phyloP scores from a whole-genome alignment of 1,140 invertebrate genomes.

The Drosophila kohkoa region DNA sequence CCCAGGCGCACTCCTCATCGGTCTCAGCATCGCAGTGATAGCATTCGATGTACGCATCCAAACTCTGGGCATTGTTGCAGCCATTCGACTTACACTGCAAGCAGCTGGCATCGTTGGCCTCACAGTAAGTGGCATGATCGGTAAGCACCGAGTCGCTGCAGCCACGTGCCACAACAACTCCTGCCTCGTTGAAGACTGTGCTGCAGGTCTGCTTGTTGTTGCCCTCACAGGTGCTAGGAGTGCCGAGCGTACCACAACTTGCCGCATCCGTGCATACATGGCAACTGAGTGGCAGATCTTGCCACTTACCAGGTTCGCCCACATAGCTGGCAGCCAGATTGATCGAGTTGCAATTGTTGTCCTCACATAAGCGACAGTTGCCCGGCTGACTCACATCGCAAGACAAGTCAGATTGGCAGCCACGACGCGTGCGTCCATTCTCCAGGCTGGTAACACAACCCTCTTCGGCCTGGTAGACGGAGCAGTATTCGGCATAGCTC shows the following conservation, averaged over 20 bases:
- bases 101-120: slow-evolving; percentile 55
- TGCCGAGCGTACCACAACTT: slow-evolving; percentile 36
- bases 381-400: slow-evolving; percentile 56
- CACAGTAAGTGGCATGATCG: slow-evolving; percentile 58
- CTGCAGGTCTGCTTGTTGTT: slow-evolving; percentile 74
- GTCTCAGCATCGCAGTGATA: slow-evolving; percentile 70
- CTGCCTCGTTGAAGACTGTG: slow-evolving; percentile 60
- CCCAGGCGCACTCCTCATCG: slow-evolving; percentile 47
- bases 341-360: slow-evolving; percentile 59
- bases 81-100: slow-evolving; percentile 73
- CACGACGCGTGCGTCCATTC: slow-evolving; percentile 62
- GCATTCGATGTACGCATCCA: slow-evolving; percentile 63
- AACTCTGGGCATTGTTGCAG: slow-evolving; percentile 61
- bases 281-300: slow-evolving; percentile 68
- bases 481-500: slow-evolving; percentile 54
- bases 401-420: slow-evolving; percentile 65
- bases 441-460: slow-evolving; percentile 61
- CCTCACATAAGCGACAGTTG: slow-evolving; percentile 60
- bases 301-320: slow-evolving; percentile 75
- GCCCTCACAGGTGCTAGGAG: slow-evolving; percentile 49
- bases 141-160: slow-evolving; percentile 65
- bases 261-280: slow-evolving; percentile 40
- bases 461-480: slow-evolving; percentile 51
- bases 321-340: slow-evolving; percentile 56
- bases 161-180: slow-evolving; percentile 59